Evolutionary conservation across 2,888 invertebrate genomes (phyloP).

Genomic region (Auanema sp.): DNA sequence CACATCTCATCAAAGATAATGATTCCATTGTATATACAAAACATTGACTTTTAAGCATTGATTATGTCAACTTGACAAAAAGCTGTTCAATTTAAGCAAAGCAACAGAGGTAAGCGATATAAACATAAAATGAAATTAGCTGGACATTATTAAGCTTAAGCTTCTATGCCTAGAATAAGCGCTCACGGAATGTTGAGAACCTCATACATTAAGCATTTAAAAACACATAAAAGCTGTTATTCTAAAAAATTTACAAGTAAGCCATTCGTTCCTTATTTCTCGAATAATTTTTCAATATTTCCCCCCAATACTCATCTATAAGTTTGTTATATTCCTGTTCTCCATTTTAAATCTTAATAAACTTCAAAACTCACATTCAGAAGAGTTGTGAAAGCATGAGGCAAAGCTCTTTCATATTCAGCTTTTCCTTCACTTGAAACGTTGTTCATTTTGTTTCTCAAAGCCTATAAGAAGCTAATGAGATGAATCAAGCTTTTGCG

Average conservation of each 20-base stretch:
- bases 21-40: neutral
- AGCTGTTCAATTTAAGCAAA: neutral
- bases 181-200: no score
- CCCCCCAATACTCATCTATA: no score
- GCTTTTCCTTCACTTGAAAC: conserved; percentile 79
- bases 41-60: neutral
- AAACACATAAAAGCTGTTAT: no score
- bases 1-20: neutral
- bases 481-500: neutral
- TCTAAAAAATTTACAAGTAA: no score
- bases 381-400: conserved; percentile 78
- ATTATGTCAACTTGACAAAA: no score
- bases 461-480: conserved; percentile 1
- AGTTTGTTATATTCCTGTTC: neutral
- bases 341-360: conserved; percentile 16
- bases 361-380: conserved; percentile 72
- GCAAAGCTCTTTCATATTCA: conserved; percentile 81
- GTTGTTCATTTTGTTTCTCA: conserved; percentile 68
- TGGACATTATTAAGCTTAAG: no score
- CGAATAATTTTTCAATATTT: no score
- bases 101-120: conserved; percentile 11
- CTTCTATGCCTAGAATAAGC: no score
- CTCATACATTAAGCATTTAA: no score
- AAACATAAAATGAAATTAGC: conserved; percentile 1
- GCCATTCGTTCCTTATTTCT: no score